phyloP scores from a whole-genome alignment of 35 echinoderm and acorn worm genomes.

The Anneissia japonica region DNA sequence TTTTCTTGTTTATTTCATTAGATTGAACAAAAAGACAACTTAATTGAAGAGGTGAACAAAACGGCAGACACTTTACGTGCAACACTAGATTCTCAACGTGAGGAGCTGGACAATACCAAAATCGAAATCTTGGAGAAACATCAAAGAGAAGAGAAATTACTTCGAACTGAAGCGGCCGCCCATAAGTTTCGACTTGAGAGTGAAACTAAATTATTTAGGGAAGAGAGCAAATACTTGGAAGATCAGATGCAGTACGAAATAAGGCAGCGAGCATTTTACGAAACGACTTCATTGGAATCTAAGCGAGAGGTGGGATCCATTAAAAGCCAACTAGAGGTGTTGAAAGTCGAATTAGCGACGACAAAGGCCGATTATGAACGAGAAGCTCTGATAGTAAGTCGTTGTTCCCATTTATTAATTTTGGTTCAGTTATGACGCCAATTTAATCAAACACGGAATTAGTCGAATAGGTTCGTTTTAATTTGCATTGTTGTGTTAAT shows the following conservation, averaged over 20 bases:
- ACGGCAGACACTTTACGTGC: slow-evolving; percentile 40
- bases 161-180: slow-evolving; percentile 67
- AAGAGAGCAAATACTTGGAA: slow-evolving; percentile 24
- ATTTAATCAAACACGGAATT: too few species aligned
- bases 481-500: too few species aligned
- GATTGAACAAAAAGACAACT: slow-evolving; percentile 80
- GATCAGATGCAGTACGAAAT: background rate
- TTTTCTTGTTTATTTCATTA: too few species aligned
- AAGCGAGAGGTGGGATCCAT: background rate
- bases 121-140: slow-evolving; percentile 42
- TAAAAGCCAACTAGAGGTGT: background rate
- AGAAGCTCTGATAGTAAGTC: background rate
- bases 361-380: background rate
- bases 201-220: slow-evolving; percentile 77
- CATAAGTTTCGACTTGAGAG: slow-evolving; percentile 76
- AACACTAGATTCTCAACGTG: slow-evolving; percentile 45
- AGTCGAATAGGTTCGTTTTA: too few species aligned
- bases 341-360: background rate
- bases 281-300: background rate
- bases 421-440: too few species aligned
- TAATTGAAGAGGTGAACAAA: slow-evolving; percentile 21
- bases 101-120: slow-evolving; percentile 45
- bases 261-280: background rate
- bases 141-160: slow-evolving; percentile 80
- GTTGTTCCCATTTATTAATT: too few species aligned